phyloP scores from a whole-genome alignment of 2,113 vertebrate species.

The Hypocryptadius cinnamomeus region DNA sequence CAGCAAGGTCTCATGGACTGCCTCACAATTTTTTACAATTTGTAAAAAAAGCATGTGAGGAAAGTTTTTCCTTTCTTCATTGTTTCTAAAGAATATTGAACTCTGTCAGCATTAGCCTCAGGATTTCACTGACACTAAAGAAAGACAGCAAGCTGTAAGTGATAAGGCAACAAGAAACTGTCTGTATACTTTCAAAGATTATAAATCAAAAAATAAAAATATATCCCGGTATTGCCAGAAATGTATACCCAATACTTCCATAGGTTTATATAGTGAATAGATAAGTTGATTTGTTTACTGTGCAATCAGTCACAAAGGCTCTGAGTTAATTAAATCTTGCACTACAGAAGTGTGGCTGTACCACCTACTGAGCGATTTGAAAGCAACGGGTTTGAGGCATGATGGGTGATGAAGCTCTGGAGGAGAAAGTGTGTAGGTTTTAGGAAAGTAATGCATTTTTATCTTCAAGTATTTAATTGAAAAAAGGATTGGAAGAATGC shows the following conservation, averaged over 20 bases:
- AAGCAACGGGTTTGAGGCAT: neutral
- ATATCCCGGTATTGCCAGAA: neutral
- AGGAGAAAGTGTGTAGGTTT: neutral
- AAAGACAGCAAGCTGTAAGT: neutral
- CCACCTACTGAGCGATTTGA: neutral
- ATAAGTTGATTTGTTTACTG: neutral
- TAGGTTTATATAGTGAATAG: neutral
- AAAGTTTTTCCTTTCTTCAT: neutral
- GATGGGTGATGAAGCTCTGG: neutral
- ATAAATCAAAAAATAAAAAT: neutral
- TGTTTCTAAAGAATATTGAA: neutral
- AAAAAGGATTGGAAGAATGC: neutral
- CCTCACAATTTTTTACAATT: neutral
- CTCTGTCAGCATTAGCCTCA: neutral
- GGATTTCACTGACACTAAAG: neutral
- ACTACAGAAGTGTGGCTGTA: neutral
- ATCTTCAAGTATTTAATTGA: neutral
- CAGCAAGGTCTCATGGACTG: neutral
- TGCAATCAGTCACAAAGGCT: neutral
- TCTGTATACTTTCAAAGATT: neutral
- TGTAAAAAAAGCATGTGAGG: fast-evolving
- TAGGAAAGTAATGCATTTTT: neutral
- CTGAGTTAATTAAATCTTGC: neutral
- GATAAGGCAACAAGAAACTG: neutral
- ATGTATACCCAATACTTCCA: neutral